Base-by-base conservation (phyloP, 2,113 vertebrate genomes). In the Rhinoderma darwinii region DNA sequence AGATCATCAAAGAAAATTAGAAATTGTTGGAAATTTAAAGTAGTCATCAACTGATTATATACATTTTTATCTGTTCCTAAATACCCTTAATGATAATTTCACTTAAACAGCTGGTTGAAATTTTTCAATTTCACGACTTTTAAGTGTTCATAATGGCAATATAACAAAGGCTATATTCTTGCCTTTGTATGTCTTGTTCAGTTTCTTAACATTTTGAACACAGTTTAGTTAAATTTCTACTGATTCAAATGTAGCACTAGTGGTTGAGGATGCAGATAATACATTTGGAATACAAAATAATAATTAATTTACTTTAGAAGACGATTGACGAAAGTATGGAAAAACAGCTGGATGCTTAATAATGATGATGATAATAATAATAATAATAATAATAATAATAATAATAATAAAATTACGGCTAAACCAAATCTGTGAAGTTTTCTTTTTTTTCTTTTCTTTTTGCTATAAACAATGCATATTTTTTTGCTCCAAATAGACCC, bases 81-180 rank as follows among this genome's bases (percentile, higher is more conserved):
- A 73, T 73, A 83, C 30, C 70, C 30, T n/a, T 30, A 72, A 83
- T 83, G 82, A 73, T 35, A 54, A 54, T 73, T 73, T 83, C 66
- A 54, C 81, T 50, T 68, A 70, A 81, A 79, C 77, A 79, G 50
- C 77, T 79, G 47, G 44, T 32, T 56, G 30, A 12, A 54, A 54
- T 84, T 84, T 51, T 54, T 74, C 68, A 74, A 37, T 56, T 54
- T 79, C 14, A 56, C 35, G 30, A 76, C 32, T 59, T 20, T 59
- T n/a, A 79, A 56, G 68, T n/a, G 18, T 51, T 84, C 51, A 17
- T 73, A 74, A 74, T 74, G 66, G 82, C 6, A 84, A 20, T 56
- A 84, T 56, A 84, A 74, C 66, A 51, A 35, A 74, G 35, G 4
- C 82, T 37, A 27, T 72, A 84, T 73, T 39, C 56, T 84, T 32